phyloP scores from a whole-genome alignment of 1,140 invertebrate genomes.

The Drosophila obscura region DNA sequence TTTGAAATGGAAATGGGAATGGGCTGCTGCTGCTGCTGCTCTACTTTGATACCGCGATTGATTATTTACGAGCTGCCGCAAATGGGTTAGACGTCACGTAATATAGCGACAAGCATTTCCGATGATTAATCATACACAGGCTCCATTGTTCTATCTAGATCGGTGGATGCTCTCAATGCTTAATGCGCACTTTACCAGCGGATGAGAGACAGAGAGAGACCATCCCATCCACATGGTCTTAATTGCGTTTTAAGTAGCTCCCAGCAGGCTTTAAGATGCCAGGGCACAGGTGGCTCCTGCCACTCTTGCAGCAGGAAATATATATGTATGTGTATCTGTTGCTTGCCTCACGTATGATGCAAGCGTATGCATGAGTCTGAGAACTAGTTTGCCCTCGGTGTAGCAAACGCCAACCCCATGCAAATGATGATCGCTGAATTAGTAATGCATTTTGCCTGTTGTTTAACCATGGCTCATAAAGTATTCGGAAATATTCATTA shows the following conservation, averaged over 20 bases:
- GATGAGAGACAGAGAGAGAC: conserved; percentile 11
- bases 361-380: no score
- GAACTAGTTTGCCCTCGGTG: conserved; percentile 32
- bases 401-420: conserved; percentile 4
- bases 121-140: conserved; percentile 57
- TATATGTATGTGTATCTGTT: conserved; percentile 16
- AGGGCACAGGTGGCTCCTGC: conserved; percentile 55
- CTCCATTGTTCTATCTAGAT: conserved; percentile 48
- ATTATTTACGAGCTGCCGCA: conserved; percentile 76
- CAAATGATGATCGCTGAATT: conserved; percentile 48
- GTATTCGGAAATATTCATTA: conserved; percentile 80
- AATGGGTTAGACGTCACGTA: conserved; percentile 77
- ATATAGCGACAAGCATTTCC: conserved; percentile 75
- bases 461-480: conserved; percentile 63
- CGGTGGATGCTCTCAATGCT: background rate
- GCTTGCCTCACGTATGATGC: conserved; percentile 2
- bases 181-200: conserved; percentile 56
- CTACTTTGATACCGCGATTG: conserved; percentile 30
- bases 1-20: background rate
- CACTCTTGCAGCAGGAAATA: conserved; percentile 36
- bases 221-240: conserved; percentile 55
- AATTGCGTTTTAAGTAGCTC: conserved; percentile 76
- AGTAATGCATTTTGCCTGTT: conserved; percentile 39
- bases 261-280: conserved; percentile 3
- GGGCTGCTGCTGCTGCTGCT: conserved; percentile 35